A percentile compares a stretch with the other conserved stretches of the same genome.
phyloP scores from a whole-genome alignment of 2,797 vertebrate genomes.

The Pipistrellus nathusii region DNA sequence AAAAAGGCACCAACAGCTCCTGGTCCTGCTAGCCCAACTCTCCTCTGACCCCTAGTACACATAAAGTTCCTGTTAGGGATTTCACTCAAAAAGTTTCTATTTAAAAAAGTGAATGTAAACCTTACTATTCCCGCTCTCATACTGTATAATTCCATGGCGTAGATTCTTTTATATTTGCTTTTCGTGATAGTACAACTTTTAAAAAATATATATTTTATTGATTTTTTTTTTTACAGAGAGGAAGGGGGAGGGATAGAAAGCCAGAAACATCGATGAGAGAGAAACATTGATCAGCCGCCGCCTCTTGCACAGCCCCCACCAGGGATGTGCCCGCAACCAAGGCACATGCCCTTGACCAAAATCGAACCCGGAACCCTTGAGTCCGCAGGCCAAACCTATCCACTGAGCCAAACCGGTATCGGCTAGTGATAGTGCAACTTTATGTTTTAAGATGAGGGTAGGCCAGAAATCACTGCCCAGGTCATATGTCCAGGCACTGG shows the following conservation, averaged over 20 bases:
- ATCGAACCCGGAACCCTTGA: no score
- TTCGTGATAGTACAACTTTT: neutral
- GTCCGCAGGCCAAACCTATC: no score
- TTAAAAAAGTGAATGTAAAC: neutral
- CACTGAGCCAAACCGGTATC: no score
- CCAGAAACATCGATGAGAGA: no score
- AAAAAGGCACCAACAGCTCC: neutral
- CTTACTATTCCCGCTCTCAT: neutral
- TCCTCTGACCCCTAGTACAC: neutral
- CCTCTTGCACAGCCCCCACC: no score
- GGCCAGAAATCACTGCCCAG: neutral
- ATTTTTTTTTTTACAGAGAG: no score
- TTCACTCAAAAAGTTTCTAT: neutral
- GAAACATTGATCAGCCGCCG: no score
- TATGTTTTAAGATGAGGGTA: neutral
- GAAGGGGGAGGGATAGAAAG: no score
- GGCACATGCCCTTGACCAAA: no score
- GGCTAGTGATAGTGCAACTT: neutral
- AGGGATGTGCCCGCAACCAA: no score
- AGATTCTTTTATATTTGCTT: constrained; percentile 33
- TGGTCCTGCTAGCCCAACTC: neutral
- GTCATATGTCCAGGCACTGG: neutral
- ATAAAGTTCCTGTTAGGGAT: constrained; percentile 16
- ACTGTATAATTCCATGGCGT: neutral
- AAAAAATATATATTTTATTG: no score